Conservation (phyloP, 2,113 vertebrate genomes). For the Lamprotornis superbus region DNA sequence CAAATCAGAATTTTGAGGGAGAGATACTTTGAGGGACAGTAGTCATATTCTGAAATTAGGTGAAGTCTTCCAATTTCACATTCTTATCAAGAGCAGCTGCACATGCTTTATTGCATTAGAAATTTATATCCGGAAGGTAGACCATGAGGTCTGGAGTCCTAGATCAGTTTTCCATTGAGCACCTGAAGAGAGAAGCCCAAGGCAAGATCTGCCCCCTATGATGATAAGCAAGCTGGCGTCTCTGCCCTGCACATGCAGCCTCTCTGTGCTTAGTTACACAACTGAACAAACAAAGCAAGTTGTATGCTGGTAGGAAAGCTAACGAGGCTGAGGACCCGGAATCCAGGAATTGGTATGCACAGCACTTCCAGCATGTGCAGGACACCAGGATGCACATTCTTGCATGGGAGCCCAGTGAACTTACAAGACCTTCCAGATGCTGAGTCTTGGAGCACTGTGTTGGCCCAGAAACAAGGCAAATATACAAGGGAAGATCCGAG, state of each 20-base stretch:
- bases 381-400: slow-evolving; percentile 6
- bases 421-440: slow-evolving; percentile 36
- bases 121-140: fast-evolving
- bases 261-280: neutral
- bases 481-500: neutral
- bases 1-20: neutral
- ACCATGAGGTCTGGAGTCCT: neutral
- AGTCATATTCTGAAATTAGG: neutral
- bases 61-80: neutral
- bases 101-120: neutral
- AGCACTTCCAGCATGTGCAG: neutral
- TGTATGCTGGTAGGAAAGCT: neutral
- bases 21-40: neutral
- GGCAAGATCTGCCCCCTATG: neutral
- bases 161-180: neutral
- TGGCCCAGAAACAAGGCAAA: slow-evolving; percentile 17
- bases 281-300: slow-evolving; percentile 2
- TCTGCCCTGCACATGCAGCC: neutral
- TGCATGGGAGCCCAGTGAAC: slow-evolving; percentile 39
- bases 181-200: neutral
- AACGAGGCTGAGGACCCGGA: neutral
- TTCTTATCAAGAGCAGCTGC: neutral
- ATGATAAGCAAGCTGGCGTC: neutral
- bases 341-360: neutral
- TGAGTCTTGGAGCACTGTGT: neutral